A percentile compares a stretch with the other conserved stretches of the same genome.
These are phyloP conservation scores for Capitulum mitella DNA, from an alignment of 2,888 invertebrate genomes.

Conservation along the genomic window DNA sequence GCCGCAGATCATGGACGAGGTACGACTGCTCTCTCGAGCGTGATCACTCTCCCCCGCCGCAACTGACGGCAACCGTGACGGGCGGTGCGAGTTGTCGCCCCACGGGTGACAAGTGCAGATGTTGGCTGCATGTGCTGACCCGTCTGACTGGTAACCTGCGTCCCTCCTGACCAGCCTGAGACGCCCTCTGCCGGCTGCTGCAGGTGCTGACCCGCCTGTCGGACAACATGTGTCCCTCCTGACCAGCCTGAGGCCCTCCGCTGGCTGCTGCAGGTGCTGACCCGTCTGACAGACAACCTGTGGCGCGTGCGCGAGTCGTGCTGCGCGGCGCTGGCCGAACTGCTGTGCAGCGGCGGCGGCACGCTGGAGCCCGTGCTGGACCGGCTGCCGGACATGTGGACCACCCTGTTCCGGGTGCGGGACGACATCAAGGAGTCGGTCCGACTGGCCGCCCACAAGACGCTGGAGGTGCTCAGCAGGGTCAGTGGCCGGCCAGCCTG, in stretches of 20 bases:
- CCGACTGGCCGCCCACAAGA: slow-evolving; percentile 62
- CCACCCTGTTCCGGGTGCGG: slow-evolving; percentile 77
- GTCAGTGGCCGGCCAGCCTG: background rate
- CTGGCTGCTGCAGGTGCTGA: background rate
- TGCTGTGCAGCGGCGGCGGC: slow-evolving; percentile 47
- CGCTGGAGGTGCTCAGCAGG: slow-evolving; percentile 61
- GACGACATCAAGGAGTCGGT: slow-evolving; percentile 91
- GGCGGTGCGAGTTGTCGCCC: background rate
- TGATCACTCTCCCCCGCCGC: no score
- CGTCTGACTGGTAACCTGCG: no score
- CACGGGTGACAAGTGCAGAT: no score
- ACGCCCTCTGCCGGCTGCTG: background rate
- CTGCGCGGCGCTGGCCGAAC: slow-evolving; percentile 76
- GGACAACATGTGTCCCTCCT: background rate
- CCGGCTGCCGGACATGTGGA: slow-evolving; percentile 60
- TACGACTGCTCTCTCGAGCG: no score
- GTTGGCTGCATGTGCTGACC: no score
- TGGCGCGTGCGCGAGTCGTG: slow-evolving; percentile 89
- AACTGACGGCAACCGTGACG: background rate
- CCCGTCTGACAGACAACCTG: slow-evolving; percentile 68
- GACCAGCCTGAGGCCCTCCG: slow-evolving; percentile 58
- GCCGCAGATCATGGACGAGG: slow-evolving; percentile 18
- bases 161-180: background rate
- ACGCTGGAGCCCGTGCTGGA: slow-evolving; percentile 35
- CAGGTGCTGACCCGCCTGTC: background rate